Base-by-base conservation (phyloP, 2,113 vertebrate species). In the Pitta sordida region DNA sequence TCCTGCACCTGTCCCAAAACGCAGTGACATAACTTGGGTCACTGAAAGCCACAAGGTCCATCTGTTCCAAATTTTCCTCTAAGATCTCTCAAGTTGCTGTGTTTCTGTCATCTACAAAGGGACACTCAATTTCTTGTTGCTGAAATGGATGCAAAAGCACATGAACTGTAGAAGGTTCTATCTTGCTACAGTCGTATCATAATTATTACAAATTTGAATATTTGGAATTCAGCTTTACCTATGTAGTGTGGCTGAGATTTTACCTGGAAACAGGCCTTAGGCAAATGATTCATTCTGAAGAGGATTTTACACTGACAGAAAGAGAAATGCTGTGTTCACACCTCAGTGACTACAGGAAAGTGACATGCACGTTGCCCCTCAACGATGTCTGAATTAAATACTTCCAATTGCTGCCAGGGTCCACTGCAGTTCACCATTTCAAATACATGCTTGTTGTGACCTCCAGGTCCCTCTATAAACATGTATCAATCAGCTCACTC, bases 281-380 rank as follows among this genome's bases (percentile, higher is more conserved):
- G 13, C 52, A 91, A 86, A 69, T 0, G 0, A 43, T 29, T 77
- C 3, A 12, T 51, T 86, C 39, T 39, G 15, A 16, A 70, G 8
- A 1, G 5, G 49, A 41, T 81, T 84, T 81, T 60, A 56, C 11
- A 56, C 0, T 9, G 37, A 37, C 5, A 58, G 58, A 36, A 62
- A 58, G 68, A 60, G 7, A 63, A 93, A 81, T 3, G 22, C 26
- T 43, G 36, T 10, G 30, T 46, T 83, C 52, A 46, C 55, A 63
- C 26, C 46, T 67, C 23, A n/a, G 34, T 9, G 18, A 46, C 41
- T 8, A 43, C 15, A 36, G 26, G 29, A 58, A 44, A 10, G 34
- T 13, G n/a, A 23, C 20, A 20, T 0, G 22, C 0, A 2, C 3
- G 1, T 13, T 70, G 51, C 19, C 24, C 37, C 20, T 75, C 80